A percentile compares a stretch with the other conserved stretches of the same genome.
Conservation (phyloP, 1,140 invertebrate genomes). For the Cotesia typhae region DNA sequence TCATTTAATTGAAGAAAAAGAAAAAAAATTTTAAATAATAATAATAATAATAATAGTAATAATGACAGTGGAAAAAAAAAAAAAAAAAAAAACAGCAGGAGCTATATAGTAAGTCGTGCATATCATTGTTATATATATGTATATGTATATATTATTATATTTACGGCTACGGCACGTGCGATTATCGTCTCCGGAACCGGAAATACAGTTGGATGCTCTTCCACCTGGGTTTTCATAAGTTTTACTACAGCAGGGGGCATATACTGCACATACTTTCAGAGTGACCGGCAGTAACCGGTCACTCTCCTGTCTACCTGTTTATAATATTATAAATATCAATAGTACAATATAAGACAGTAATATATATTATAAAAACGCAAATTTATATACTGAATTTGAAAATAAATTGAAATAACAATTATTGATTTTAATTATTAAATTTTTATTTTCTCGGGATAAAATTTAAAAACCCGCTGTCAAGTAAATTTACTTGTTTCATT, state of each 20-base stretch:
- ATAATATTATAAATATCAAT: neutral
- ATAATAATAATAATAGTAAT: neutral
- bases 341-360: too few species aligned
- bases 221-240: slow-evolving; percentile 58
- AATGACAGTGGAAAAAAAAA: neutral
- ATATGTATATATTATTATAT: slow-evolving; percentile 3
- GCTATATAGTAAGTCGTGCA: neutral
- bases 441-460: slow-evolving; percentile 7
- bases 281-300: slow-evolving; percentile 6
- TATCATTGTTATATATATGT: neutral
- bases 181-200: slow-evolving; percentile 63
- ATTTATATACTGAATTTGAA: too few species aligned
- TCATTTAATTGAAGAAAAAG: neutral
- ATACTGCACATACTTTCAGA: slow-evolving; percentile 30
- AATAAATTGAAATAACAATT: neutral
- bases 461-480: slow-evolving; percentile 26
- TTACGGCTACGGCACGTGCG: slow-evolving; percentile 48
- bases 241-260: slow-evolving; percentile 32
- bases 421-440: neutral
- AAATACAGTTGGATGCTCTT: slow-evolving; percentile 63
- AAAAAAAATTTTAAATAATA: slow-evolving; percentile 3
- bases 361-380: too few species aligned
- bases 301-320: neutral
- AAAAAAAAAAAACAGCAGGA: slow-evolving; percentile 18
- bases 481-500: slow-evolving; percentile 60